A percentile compares a stretch with the other conserved stretches of the same genome.
Evolutionary conservation across 2,797 vertebrate species (phyloP).

Genomic region (Spatula versicolor): DNA sequence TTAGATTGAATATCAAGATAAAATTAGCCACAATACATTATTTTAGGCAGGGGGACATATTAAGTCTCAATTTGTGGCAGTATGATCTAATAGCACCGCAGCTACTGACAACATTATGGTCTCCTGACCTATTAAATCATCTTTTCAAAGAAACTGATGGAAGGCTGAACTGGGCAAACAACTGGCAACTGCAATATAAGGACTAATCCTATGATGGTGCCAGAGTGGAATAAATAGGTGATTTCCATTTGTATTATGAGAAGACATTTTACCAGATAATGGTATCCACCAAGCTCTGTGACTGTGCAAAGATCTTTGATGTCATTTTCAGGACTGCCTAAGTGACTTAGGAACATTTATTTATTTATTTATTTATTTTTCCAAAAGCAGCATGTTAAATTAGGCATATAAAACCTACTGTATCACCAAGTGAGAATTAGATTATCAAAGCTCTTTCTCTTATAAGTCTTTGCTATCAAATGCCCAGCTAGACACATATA

Average conservation of each 20-base stretch:
- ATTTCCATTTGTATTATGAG: neutral
- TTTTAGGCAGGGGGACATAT: constrained; percentile 26
- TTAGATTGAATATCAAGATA: constrained; percentile 46
- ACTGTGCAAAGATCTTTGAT: neutral
- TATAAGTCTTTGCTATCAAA: neutral
- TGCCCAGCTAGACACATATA: neutral
- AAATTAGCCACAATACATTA: constrained; percentile 43
- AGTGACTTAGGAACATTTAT: neutral
- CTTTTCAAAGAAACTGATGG: neutral
- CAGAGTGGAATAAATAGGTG: constrained; percentile 4
- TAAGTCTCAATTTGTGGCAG: constrained; percentile 53
- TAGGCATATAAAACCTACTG: neutral
- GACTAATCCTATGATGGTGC: neutral
- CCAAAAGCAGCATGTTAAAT: neutral
- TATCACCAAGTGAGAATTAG: neutral
- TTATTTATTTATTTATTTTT: neutral
- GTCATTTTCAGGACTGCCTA: neutral
- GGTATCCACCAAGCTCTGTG: neutral
- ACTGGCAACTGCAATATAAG: neutral
- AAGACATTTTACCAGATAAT: neutral
- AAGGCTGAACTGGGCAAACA: neutral
- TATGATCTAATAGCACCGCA: neutral
- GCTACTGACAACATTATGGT: neutral
- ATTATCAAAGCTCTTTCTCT: neutral
- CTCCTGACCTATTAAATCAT: neutral